Evolutionary conservation across 2,113 vertebrate species (phyloP).

Genomic region (Neodon shergylaensis): DNA sequence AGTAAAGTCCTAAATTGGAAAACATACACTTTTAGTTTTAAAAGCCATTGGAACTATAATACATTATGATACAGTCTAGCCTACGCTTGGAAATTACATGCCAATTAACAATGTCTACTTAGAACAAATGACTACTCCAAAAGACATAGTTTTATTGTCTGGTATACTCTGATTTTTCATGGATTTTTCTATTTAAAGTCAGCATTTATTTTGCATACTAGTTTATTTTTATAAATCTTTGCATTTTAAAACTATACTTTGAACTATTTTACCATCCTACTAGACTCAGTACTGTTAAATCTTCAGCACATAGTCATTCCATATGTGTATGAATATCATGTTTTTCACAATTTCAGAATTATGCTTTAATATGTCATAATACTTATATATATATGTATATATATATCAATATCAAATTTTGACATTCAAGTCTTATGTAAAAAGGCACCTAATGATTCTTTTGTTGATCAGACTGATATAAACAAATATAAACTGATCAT

Average conservation of each 20-base stretch:
- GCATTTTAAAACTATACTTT: constrained; percentile 37
- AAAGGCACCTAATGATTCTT: constrained; percentile 19
- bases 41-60: not conserved
- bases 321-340: constrained; percentile 9
- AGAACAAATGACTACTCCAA: not conserved
- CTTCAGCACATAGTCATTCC: constrained; percentile 16
- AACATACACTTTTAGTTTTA: not conserved
- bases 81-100: not conserved
- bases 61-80: not conserved
- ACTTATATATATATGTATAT: not conserved
- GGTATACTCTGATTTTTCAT: constrained; percentile 35
- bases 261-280: constrained; percentile 28
- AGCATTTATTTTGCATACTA: constrained; percentile 38
- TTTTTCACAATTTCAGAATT: constrained; percentile 48
- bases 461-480: constrained; percentile 25
- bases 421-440: not conserved
- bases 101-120: constrained; percentile 41
- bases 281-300: constrained; percentile 13
- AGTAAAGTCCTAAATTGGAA: not conserved
- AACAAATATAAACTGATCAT: constrained; percentile 18
- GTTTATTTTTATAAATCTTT: constrained; percentile 7
- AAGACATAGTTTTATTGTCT: constrained; percentile 20
- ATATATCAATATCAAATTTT: constrained; percentile 19
- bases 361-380: constrained; percentile 20
- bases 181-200: not conserved